phyloP scores from a whole-genome alignment of 2,797 vertebrate species.

The Pseudotriccus pelzelni region DNA sequence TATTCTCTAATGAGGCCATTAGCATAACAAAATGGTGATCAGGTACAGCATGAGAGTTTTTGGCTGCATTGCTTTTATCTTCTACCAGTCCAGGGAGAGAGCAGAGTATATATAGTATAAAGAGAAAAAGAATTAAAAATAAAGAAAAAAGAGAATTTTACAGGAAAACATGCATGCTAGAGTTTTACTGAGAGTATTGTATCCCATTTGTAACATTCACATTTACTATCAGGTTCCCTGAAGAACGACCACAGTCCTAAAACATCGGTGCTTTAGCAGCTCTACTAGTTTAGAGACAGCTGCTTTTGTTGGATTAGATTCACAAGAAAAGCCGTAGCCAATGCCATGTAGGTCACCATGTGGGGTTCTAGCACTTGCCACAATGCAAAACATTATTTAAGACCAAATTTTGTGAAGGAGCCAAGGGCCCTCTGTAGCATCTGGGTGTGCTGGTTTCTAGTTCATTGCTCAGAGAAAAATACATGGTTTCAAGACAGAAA shows the following conservation, averaged over 20 bases:
- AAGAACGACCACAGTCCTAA: background rate
- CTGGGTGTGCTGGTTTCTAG: slow-evolving; percentile 34
- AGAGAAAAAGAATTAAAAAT: background rate
- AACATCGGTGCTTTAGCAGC: slow-evolving; percentile 12
- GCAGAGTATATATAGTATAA: rapidly evolving
- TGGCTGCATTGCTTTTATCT: background rate
- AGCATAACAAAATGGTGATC: background rate
- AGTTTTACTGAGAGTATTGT: background rate
- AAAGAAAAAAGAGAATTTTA: background rate
- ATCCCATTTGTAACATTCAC: background rate
- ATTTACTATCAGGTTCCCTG: background rate
- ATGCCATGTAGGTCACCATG: slow-evolving; percentile 52
- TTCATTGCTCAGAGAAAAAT: slow-evolving; percentile 32
- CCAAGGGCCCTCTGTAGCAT: slow-evolving; percentile 36
- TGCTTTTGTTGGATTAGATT: slow-evolving; percentile 63
- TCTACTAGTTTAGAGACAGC: slow-evolving; percentile 33
- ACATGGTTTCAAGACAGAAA: slow-evolving; percentile 39
- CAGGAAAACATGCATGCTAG: background rate
- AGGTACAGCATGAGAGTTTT: background rate
- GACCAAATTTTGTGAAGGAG: slow-evolving; percentile 2
- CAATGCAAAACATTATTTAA: slow-evolving; percentile 44
- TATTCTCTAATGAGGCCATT: background rate
- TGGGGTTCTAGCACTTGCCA: slow-evolving; percentile 32
- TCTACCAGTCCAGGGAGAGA: background rate
- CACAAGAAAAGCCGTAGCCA: slow-evolving; percentile 24